Evolutionary conservation across 2,797 vertebrate genomes (phyloP).

Genomic region (Argentina silus): DNA sequence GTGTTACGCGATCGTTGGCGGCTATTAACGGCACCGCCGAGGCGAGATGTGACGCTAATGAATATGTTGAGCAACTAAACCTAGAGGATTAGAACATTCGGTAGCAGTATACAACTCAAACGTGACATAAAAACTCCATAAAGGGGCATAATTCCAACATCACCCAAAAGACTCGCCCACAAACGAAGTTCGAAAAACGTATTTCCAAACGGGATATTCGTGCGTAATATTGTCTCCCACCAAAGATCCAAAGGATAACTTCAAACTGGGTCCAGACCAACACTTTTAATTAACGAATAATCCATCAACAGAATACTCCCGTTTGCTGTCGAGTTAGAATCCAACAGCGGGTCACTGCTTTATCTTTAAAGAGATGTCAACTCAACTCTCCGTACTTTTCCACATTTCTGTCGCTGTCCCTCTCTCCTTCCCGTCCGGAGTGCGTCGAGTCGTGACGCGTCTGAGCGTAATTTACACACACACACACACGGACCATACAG

Average conservation of each 20-base stretch:
- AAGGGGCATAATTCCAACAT: not conserved
- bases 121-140: not conserved
- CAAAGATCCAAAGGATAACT: too few relatives aligned
- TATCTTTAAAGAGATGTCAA: not conserved
- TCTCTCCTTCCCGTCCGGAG: conserved; percentile 19
- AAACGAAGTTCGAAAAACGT: not conserved
- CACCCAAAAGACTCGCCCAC: not conserved
- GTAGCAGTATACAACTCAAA: not conserved
- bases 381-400: not conserved
- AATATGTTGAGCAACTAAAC: conserved; percentile 38
- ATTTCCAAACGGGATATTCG: not conserved
- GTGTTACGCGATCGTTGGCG: conserved; percentile 60
- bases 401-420: conserved; percentile 9
- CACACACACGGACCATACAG: not conserved
- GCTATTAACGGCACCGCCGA: conserved; percentile 55
- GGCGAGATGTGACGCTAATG: conserved; percentile 48
- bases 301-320: too few relatives aligned
- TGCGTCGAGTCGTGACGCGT: conserved; percentile 37
- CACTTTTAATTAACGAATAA: too few relatives aligned
- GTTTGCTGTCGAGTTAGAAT: too few relatives aligned
- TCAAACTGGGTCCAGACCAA: too few relatives aligned
- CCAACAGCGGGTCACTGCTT: not conserved
- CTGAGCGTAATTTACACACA: conserved; percentile 16
- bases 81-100: not conserved
- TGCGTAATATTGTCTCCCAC: not conserved